Conservation (phyloP, 2,797 vertebrate genomes). For the Acrocephalus scirpaceus region DNA sequence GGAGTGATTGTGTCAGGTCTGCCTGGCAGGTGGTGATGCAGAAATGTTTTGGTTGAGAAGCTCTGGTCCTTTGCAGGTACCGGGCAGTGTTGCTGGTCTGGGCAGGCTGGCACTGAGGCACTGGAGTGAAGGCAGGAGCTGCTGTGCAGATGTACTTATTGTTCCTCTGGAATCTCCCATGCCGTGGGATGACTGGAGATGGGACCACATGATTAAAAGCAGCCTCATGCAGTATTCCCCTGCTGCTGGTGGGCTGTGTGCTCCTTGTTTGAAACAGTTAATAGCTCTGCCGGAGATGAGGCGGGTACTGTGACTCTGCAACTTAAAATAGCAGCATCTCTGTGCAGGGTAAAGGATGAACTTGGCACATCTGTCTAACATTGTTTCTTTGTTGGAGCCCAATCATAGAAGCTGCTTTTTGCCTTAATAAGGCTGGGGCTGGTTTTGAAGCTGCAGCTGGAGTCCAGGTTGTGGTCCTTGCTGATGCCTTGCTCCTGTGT, state of each 20-base stretch:
- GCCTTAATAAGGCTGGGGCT: slow-evolving; percentile 52
- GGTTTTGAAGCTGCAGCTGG: background rate
- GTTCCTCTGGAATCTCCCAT: background rate
- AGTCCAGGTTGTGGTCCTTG: background rate
- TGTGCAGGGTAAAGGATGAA: slow-evolving; percentile 40
- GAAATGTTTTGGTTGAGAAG: background rate
- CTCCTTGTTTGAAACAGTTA: slow-evolving; percentile 15
- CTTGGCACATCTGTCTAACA: slow-evolving; percentile 49
- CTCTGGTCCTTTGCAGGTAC: background rate
- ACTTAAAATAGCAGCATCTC: slow-evolving; percentile 65
- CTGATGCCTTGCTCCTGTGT: background rate
- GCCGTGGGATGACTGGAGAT: background rate
- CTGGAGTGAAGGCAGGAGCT: background rate
- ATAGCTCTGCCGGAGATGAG: background rate
- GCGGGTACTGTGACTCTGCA: background rate
- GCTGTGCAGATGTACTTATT: fast-evolving
- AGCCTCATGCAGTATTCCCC: background rate
- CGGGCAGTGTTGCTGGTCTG: fast-evolving
- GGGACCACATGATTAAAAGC: background rate
- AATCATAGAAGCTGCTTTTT: slow-evolving; percentile 43
- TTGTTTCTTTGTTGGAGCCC: slow-evolving; percentile 14
- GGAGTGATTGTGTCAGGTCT: background rate
- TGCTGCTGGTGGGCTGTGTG: background rate
- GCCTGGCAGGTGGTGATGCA: background rate
- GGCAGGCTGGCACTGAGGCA: background rate